Conservation (phyloP, 2,113 vertebrate genomes). For the Poeciliopsis retropinna region DNA sequence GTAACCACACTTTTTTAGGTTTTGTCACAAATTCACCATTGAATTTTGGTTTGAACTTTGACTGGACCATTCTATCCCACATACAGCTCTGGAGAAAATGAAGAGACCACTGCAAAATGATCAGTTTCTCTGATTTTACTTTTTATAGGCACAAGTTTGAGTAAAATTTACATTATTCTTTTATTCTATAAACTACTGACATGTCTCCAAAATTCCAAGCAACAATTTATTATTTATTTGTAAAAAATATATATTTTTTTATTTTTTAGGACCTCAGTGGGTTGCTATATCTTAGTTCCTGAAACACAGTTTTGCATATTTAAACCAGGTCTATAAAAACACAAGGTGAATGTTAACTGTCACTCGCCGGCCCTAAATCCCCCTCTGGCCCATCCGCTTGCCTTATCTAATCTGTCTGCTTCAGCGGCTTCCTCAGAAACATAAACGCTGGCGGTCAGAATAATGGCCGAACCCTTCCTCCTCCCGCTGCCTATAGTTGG, state of each 20-base stretch:
- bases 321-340: constrained; percentile 58
- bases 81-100: no score
- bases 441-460: constrained; percentile 77
- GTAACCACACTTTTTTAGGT: no score
- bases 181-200: no score
- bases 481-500: constrained; percentile 41
- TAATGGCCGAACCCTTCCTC: constrained; percentile 61
- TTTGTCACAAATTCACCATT: neutral
- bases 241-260: no score
- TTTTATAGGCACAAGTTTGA: no score
- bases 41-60: neutral
- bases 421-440: constrained; percentile 74
- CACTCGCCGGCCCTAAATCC: constrained; percentile 69
- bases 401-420: constrained; percentile 79
- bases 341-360: constrained; percentile 77
- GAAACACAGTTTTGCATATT: constrained; percentile 40
- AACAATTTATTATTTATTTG: no score
- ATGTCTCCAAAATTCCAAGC: no score
- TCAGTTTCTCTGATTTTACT: no score
- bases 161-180: no score
- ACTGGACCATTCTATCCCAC: neutral
- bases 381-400: constrained; percentile 64
- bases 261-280: constrained; percentile 30
- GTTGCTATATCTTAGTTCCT: constrained; percentile 31
- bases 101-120: no score